Evolutionary conservation across 2,888 invertebrate genomes (phyloP).

Genomic region (Ptycholaimellus sp.): DNA sequence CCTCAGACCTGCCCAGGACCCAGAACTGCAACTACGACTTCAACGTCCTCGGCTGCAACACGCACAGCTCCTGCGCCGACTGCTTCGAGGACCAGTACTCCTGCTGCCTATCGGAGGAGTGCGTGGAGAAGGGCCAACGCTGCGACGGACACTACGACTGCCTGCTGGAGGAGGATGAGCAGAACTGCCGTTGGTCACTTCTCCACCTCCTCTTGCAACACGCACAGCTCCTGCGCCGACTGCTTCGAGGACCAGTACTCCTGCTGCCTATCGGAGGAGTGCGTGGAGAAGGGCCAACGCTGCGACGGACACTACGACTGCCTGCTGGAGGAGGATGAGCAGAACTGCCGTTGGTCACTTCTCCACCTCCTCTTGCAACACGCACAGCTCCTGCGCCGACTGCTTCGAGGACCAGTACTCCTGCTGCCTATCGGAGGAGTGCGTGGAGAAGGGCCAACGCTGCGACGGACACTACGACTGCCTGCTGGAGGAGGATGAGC

Average conservation of each 20-base stretch:
- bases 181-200: slow-evolving; percentile 6
- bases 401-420: slow-evolving; percentile 3
- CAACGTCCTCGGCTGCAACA: slow-evolving; percentile 21
- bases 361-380: not conserved
- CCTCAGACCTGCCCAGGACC: slow-evolving; percentile 14
- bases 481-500: slow-evolving; percentile 22
- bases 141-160: not conserved
- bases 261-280: slow-evolving; percentile 4
- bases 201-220: not conserved
- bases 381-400: slow-evolving; percentile 2
- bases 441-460: slow-evolving; percentile 9
- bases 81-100: too few relatives aligned
- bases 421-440: slow-evolving; percentile 4
- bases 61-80: too few relatives aligned
- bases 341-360: slow-evolving; percentile 6
- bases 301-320: slow-evolving; percentile 24
- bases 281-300: slow-evolving; percentile 9
- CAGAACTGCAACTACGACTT: slow-evolving; percentile 25
- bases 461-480: slow-evolving; percentile 24
- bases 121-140: slow-evolving; percentile 9
- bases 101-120: slow-evolving; percentile 4
- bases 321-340: slow-evolving; percentile 14
- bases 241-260: too few relatives aligned
- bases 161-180: slow-evolving; percentile 7
- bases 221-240: too few relatives aligned